Conservation (phyloP, 1,140 invertebrate genomes). For the Proales similis region DNA sequence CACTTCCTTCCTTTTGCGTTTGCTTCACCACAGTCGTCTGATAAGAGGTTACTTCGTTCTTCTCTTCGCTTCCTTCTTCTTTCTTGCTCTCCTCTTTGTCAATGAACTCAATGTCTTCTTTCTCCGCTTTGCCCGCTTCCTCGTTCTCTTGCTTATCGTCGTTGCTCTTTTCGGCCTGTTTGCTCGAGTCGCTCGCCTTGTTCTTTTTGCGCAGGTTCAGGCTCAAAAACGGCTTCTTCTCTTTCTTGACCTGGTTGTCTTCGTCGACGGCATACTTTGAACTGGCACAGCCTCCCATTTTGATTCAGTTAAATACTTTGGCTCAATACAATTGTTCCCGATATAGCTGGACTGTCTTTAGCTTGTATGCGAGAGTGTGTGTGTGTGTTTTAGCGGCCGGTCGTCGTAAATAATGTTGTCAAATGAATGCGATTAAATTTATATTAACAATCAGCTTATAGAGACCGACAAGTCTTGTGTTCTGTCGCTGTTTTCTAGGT, state of each 20-base stretch:
- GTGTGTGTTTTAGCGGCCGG: too few species aligned
- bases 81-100: conserved; percentile 22
- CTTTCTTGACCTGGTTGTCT: conserved; percentile 32
- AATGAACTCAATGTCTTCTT: conserved; percentile 37
- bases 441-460: too few species aligned
- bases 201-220: background rate
- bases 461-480: too few species aligned
- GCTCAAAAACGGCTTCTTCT: conserved; percentile 22
- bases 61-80: background rate
- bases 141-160: background rate
- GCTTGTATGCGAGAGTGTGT: too few species aligned
- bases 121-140: conserved; percentile 1
- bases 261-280: conserved; percentile 36
- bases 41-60: conserved; percentile 36
- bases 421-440: too few species aligned
- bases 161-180: background rate
- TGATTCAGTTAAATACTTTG: too few species aligned
- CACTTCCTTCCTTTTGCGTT: conserved; percentile 26
- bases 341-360: too few species aligned
- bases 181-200: background rate
- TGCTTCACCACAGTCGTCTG: conserved; percentile 34
- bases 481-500: too few species aligned
- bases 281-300: conserved; percentile 38
- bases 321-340: too few species aligned
- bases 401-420: too few species aligned